Base-by-base conservation (phyloP, 1,140 invertebrate genomes). In the Saccostrea echinata region DNA sequence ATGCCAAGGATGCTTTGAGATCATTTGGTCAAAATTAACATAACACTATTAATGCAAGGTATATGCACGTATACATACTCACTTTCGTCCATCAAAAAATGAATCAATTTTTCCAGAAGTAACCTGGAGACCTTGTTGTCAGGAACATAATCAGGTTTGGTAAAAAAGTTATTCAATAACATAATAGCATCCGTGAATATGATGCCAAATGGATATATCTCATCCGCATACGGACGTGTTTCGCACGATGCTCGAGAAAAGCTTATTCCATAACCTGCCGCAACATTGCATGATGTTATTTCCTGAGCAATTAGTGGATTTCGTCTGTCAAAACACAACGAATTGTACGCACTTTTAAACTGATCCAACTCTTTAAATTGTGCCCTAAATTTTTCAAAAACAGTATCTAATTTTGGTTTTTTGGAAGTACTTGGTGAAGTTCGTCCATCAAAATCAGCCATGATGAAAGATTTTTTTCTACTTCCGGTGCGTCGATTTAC, bases 151-250 rank as follows among this genome's bases (percentile, higher is more conserved):
- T 71, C 64, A 13, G 64, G 4, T 71, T 71, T 30, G 12, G 64
- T 71, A 9, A 71, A 71, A 30, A 71, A 71, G n/a, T 27, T 9
- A 71, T 71, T 71, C 12, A 71, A 13, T 30, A 71, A 71, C 12
- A 24, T 21, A 27, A 71, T 71, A 33, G 64, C 64, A 24, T 71
- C 64, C 12, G 27, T 24, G 24, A 71, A 71, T 71, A 71, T 13
- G 64, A 21, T 71, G 24, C 64, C 64, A 71, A 71, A 71, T 27
- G 64, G 64, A 71, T 71, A 71, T 27, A 71, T 71, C n/a, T 71
- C 64, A 13, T 30, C 12, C 21, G 64, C 11, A 27, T 27, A 1
- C 0, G n/a, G n/a, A 27, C 64, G 12, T 24, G 64, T 71, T 13
- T 71, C 64, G 24, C 64, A 71, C 24, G 64, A 30, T 13, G 64